Conservation (phyloP, 2,888 invertebrate species). For the Nyleta sp. region DNA sequence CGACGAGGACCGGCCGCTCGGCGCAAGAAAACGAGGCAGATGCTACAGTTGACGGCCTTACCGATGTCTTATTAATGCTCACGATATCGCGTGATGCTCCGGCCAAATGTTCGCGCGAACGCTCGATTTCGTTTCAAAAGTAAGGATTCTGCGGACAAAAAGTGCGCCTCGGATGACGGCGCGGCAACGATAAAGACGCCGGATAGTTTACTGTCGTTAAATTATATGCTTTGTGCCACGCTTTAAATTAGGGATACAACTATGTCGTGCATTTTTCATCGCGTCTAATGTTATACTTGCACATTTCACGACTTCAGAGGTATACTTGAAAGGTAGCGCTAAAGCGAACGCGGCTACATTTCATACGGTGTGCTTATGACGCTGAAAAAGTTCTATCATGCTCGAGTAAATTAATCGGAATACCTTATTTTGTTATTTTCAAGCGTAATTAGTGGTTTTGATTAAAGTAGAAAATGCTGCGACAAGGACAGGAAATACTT, state of each 20-base stretch:
- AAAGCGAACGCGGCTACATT: too few relatives aligned
- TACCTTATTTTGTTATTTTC: too few relatives aligned
- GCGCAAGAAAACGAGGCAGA: constrained; percentile 56
- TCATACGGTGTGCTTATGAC: too few relatives aligned
- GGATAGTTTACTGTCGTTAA: constrained; percentile 47
- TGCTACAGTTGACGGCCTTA: constrained; percentile 52
- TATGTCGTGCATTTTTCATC: constrained; percentile 35
- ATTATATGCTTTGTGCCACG: constrained; percentile 39
- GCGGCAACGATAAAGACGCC: constrained; percentile 13
- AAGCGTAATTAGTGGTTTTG: too few relatives aligned
- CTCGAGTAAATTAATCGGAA: too few relatives aligned
- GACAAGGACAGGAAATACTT: too few relatives aligned
- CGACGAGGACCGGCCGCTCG: constrained; percentile 21
- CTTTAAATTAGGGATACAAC: constrained; percentile 43
- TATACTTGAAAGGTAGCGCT: too few relatives aligned
- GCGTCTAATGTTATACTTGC: too few relatives aligned
- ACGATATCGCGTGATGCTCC: constrained; percentile 57
- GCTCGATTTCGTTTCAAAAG: constrained; percentile 33
- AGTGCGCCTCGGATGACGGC: constrained; percentile 7
- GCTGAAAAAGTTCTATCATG: too few relatives aligned
- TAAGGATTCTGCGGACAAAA: constrained; percentile 37
- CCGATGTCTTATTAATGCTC: constrained; percentile 64
- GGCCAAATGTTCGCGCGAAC: constrained; percentile 44
- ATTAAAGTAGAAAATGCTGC: too few relatives aligned
- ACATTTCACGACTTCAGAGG: too few relatives aligned